Evolutionary conservation across 2,888 invertebrate genomes (phyloP), one percentile per base, ranked within the genome.

Genomic region (Erebia palarica): DNA sequence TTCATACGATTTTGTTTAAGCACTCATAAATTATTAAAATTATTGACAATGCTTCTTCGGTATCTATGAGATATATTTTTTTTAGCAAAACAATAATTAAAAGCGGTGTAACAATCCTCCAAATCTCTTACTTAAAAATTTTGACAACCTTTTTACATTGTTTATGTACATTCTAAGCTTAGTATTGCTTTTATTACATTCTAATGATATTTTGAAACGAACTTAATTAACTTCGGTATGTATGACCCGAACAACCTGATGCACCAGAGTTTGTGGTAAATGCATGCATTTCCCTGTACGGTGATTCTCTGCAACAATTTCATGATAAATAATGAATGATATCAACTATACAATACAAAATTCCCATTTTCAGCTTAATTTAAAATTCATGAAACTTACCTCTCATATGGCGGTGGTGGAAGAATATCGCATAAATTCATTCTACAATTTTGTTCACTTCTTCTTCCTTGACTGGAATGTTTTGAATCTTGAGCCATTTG

Each of bases 371-470:
- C 51, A 11, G 10, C 11, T 8, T 16, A 42, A 16, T 42, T 8
- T 5, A 11, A 18, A 61, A 61, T 21, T 42, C 58, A 14, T 51
- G 49, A 51, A 51, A 69, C 75, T 79, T 84, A 93, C 92, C 92
- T 91, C 84, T 93, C 92, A 76, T 93, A 93, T 1, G 89, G 94
- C 76, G 86, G 94, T 77, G 83, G 94, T 75, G 83, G 92, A 78
- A 84, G 86, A 78, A 86, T 92, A 80, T 93, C 92, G 79, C 92
- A 92, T 78, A 94, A 82, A 82, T 94, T 94, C 88, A 94, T 91
- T 70, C 92, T 88, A 78, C 89, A 91, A 72, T 90, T 91, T 72
- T 90, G 87, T 65, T 92, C 92, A 73, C 85, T 88, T 65, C 89
- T 84, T 55, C 89, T 85, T 3, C 83, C 86, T 72, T 84, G 88